Conservation (phyloP, 2,113 vertebrate species). For the Rhagologus leucostigma region DNA sequence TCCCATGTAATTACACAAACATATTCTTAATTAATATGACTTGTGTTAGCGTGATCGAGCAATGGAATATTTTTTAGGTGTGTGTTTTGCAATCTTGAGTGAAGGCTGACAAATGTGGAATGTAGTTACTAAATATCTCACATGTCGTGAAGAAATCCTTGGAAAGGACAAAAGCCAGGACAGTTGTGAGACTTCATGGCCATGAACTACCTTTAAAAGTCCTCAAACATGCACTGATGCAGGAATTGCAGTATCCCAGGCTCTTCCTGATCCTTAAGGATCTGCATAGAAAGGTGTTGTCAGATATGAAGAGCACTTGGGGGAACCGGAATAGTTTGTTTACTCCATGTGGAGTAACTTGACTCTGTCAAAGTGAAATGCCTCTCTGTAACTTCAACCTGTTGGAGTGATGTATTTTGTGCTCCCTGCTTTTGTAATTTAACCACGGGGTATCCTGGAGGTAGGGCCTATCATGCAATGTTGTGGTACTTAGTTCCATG, state of each 20-base stretch:
- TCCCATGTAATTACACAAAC: constrained; percentile 67
- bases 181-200: background rate
- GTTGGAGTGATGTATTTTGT: background rate
- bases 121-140: background rate
- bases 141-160: background rate
- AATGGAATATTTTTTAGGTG: constrained; percentile 32
- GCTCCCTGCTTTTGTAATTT: background rate
- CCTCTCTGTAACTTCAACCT: background rate
- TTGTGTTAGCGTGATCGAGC: constrained; percentile 58
- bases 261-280: background rate
- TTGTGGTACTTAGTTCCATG: background rate
- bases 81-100: constrained; percentile 47
- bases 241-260: background rate
- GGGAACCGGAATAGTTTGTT: constrained; percentile 1
- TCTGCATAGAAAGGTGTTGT: background rate
- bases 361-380: background rate
- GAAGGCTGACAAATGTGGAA: constrained; percentile 17
- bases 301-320: background rate
- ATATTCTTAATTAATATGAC: constrained; percentile 55
- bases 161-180: background rate
- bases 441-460: background rate
- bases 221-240: background rate
- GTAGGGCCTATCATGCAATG: background rate
- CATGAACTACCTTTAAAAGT: background rate
- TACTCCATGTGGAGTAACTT: background rate